Evolutionary conservation across 2,113 vertebrate species (phyloP), one percentile per base, ranked within the genome.

Genomic region (Panurus biarmicus): DNA sequence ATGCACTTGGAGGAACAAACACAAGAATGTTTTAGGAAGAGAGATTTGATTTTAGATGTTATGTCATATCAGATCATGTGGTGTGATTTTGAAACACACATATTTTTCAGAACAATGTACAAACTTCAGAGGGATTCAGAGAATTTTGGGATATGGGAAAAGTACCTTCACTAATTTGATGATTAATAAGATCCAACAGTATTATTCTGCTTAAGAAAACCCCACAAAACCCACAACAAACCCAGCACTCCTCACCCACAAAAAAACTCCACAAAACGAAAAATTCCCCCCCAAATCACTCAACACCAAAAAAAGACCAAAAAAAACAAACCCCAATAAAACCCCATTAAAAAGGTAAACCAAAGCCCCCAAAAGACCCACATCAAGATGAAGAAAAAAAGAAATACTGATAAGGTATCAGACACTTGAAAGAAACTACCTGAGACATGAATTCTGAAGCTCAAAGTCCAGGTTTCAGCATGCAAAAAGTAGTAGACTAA

Each of bases 191-290:
- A 45, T 28, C 5, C 33, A 89, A 28, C 7, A 73, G 7, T 54
- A 28, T 22, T 5, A 45, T 73, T 12, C 19, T 76, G 24, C 15
- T 81, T 31, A 26, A 50, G 65, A n/a, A 26, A 10, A 3, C 3
- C 13, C 2, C 14, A 6, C 3, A 17, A 24, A n/a, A 42, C 3
- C 1, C 8, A 45, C 36, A 67, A 22, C 13, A 60, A 61, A 47
- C 2, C 16, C 9, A 35, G 35, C n/a, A 20, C 4, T 14, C 11
- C n/a, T 67, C n/a, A 5, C 5, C 5, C 2, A 45, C 0, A 10
- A 24, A 57, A 85, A 60, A 18, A 6, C 4, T 11, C 13, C 12
- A 8, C 1, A 33, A 69, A 19, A 16, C 1, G 6, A 40, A 67
- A 60, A 60, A 10, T 7, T 7, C 0, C 6, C 7, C 9, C 3